A percentile compares a stretch with the other conserved stretches of the same genome.
These are phyloP conservation scores for Maniola jurtina DNA, from an alignment of 1,140 invertebrate species.

Conservation along the genomic window DNA sequence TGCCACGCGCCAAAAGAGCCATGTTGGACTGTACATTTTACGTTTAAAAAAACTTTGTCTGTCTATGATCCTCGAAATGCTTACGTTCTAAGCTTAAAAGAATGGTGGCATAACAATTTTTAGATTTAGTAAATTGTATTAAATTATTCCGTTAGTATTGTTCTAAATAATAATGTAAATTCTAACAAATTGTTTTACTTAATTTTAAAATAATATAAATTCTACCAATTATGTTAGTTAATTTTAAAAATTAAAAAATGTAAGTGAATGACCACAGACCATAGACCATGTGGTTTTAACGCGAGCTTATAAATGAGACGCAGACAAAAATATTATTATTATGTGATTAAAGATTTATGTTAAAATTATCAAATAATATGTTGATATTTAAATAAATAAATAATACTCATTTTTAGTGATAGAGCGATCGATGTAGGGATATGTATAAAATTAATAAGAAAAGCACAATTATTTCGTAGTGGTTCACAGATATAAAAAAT, in stretches of 20 bases:
- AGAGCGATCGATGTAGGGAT: neutral
- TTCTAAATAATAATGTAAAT: neutral
- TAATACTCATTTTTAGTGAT: constrained; percentile 5
- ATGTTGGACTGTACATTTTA: no score
- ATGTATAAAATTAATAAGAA: neutral
- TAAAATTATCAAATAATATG: constrained; percentile 4
- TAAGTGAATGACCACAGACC: neutral
- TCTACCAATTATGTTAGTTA: neutral
- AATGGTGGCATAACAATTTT: neutral
- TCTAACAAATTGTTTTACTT: neutral
- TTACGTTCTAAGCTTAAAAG: no score
- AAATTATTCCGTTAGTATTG: neutral
- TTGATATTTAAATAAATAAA: constrained; percentile 1
- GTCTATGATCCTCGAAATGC: neutral
- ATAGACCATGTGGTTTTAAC: neutral
- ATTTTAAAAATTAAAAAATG: neutral
- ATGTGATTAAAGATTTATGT: constrained; percentile 1
- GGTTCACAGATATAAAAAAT: neutral
- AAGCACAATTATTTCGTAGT: constrained; percentile 9
- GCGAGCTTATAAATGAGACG: constrained; percentile 6
- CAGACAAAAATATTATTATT: neutral
- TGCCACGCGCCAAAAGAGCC: no score
- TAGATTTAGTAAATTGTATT: neutral
- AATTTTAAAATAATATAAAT: constrained; percentile 1
- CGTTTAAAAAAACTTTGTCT: no score